Evolutionary conservation across 2,797 vertebrate species (phyloP), one percentile per base, ranked within the genome.

Genomic region (Sebastes miniatus): DNA sequence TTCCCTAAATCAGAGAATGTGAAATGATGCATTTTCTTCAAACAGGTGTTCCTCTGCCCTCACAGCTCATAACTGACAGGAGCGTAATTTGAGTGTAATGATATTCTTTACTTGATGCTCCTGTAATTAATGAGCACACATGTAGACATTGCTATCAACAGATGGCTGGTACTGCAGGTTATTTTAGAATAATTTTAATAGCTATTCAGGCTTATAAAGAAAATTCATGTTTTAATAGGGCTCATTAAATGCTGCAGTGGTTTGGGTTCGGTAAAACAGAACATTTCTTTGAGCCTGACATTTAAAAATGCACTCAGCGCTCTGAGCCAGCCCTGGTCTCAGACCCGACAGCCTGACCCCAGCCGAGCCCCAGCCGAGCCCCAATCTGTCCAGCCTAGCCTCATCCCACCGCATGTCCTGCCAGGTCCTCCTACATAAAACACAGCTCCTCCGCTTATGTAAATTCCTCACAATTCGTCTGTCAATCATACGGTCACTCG

Each of bases 401-500:
- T 82, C 73, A 24, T 78, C 73, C 83, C 24, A 47, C 56, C 18
- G 4, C n/a, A 18, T 81, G 76, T 84, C 83, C 76, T 83, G 76
- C 82, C 84, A 87, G 61, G 78, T 75, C 82, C 85, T 83, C 78
- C 87, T 74, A 84, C 89, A 74, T 79, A 32, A 88, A 79, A 75
- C 83, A 57, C 73, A 62, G 76, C 74, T 88, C 85, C 61, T 83
- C 76, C 29, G 22, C 86, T 83, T 76, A 83, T 90, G 81, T 77
- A 83, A 87, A 88, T 82, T 80, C 78, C 54, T 73, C 52, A 36
- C 70, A 20, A 80, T 78, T 50, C 73, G 20, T 77, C 87, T 87
- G 92, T 91, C 93, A 93, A 88, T 94, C 90, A 92, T 80, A 27
- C 22, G 22, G 77, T 90, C 72, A 6, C 73, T 58, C 47, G 79